These are phyloP conservation scores for Lithobates pipiens DNA, from an alignment of 2,797 vertebrate species.

Conservation along the genomic window DNA sequence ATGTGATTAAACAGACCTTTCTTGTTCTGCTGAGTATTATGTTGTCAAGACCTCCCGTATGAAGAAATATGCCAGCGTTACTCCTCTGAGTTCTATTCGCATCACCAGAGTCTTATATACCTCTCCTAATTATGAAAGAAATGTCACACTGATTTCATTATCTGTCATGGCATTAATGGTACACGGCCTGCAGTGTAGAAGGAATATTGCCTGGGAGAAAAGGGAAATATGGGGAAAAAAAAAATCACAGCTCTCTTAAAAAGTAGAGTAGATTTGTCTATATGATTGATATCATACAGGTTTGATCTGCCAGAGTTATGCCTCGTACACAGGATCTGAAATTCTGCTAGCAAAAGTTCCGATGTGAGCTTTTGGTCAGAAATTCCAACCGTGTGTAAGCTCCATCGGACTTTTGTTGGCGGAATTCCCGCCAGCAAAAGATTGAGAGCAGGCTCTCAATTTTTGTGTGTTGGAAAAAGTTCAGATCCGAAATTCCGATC, in stretches of 20 bases:
- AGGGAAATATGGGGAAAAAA: neutral
- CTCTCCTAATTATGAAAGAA: slow-evolving; percentile 39
- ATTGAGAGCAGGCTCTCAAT: too few species aligned
- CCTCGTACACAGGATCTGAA: too few species aligned
- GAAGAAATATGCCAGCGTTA: slow-evolving; percentile 25
- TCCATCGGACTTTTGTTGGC: too few species aligned
- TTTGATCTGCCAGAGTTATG: too few species aligned
- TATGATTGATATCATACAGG: too few species aligned
- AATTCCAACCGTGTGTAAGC: too few species aligned
- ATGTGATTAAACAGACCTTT: slow-evolving; percentile 56
- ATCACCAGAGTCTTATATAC: slow-evolving; percentile 20
- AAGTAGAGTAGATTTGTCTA: too few species aligned
- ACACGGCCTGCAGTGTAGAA: neutral
- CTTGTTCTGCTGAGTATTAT: slow-evolving; percentile 49
- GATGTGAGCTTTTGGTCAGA: too few species aligned
- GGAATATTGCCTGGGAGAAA: neutral
- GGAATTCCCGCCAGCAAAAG: too few species aligned
- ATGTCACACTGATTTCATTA: slow-evolving; percentile 56
- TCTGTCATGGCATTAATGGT: slow-evolving; percentile 9
- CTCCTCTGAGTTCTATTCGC: slow-evolving; percentile 31
- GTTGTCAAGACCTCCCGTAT: slow-evolving; percentile 37
- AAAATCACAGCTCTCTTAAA: neutral
- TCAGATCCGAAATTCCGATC: too few species aligned
- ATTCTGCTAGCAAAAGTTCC: too few species aligned
- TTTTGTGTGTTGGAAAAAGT: too few species aligned